Base-by-base conservation (phyloP, 2,797 vertebrate genomes). In the Acipenser ruthenus region DNA sequence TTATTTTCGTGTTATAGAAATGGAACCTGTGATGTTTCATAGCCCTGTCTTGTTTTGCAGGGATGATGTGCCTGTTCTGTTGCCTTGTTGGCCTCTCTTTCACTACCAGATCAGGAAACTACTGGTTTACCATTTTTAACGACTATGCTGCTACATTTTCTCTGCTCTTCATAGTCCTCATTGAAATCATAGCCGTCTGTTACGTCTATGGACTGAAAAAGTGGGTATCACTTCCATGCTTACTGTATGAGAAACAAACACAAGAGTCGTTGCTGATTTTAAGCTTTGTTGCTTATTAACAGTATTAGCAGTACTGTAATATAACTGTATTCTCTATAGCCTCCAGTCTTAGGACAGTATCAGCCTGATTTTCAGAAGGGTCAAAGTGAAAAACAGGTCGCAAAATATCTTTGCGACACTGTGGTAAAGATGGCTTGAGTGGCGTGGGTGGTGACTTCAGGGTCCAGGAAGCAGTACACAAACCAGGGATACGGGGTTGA, bases 91-190 rank as follows among this genome's bases (percentile, higher is more conserved):
- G 94, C 60, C 74, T 98, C 1, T 78, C 90, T 72, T 97, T 98
- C 84, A 97, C 94, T 72, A 82, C 86, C 63, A 79, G 88, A 0
- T 83, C 94, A 0, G 95, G 95, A 8, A 98, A 87, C 77, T 98
- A 98, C 69, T 97, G 94, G 95, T 95, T 98, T 65, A 87, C 89
- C 74, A 92, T 98, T 52, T 97, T 98, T 81, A 98, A 98, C 0
- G 94, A 98, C 73, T 98, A 95, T 0, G 90, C 87, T 0, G 91
- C 93, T 70, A 93, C 90, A 0, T 89, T 97, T 66, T 92, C 95
- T 0, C 82, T 97, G 75, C 88, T 98, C 73, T 87, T 97, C 70
- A 90, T 98, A 0, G 95, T 95, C n/a, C 86, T 97, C 73, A 80
- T 92, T 2, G 96, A 98, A 78, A 82, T 89, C 13, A 48, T 94